Evolutionary conservation across 2,113 vertebrate genomes (phyloP).

Genomic region (Gymnarchus niloticus): DNA sequence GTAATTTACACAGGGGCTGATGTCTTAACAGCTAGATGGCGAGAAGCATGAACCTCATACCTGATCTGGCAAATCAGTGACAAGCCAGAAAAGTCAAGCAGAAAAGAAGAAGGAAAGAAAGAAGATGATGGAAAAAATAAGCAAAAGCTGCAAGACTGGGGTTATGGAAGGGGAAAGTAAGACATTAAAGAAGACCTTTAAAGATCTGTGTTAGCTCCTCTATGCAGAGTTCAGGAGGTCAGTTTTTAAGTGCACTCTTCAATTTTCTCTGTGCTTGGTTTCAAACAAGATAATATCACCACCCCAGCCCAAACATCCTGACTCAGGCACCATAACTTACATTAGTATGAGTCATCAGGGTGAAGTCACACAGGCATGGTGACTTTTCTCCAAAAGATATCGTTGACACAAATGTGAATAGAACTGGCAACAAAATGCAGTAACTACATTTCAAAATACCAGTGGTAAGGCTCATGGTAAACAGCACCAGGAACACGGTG

Average conservation of each 20-base stretch:
- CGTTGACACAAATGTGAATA: not conserved
- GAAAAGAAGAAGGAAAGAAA: not conserved
- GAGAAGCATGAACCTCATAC: not conserved
- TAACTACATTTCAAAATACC: not conserved
- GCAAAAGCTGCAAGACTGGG: slow-evolving; percentile 27
- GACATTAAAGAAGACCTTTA: slow-evolving; percentile 24
- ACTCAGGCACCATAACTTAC: not conserved
- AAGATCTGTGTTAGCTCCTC: slow-evolving; percentile 22
- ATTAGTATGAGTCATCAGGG: not conserved
- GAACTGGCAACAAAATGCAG: not conserved
- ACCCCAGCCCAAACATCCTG: not conserved
- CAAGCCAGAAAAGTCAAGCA: not conserved
- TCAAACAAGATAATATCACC: not conserved
- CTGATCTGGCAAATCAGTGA: not conserved
- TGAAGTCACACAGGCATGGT: not conserved
- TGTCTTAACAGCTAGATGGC: not conserved
- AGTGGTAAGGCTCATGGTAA: not conserved
- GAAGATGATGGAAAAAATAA: slow-evolving; percentile 32
- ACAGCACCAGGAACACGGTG: not conserved
- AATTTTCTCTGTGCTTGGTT: not conserved
- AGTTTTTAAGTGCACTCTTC: not conserved
- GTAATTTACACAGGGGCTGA: not conserved
- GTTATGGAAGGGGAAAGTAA: slow-evolving; percentile 25
- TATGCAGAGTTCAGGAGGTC: slow-evolving; percentile 25
- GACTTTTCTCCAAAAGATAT: not conserved